Percentiles rank a stretch among this genome's conserved stretches.
These are phyloP conservation scores for Calcarius lapponicus DNA, from an alignment of 2,797 vertebrate species.

Conservation along the genomic window DNA sequence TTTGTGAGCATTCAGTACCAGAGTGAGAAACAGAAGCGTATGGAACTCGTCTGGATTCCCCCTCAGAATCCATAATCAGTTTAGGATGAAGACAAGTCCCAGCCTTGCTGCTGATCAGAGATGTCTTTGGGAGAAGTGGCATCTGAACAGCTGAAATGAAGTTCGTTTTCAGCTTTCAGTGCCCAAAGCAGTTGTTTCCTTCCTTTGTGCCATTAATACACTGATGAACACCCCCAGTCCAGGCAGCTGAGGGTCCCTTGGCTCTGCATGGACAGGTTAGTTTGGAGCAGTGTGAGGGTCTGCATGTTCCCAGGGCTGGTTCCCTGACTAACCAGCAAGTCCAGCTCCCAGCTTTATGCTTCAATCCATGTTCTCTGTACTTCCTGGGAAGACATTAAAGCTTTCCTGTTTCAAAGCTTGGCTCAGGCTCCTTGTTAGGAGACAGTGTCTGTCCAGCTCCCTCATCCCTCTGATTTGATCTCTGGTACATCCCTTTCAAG, in stretches of 20 bases:
- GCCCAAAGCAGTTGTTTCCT: not conserved
- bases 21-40: not conserved
- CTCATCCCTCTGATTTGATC: not conserved
- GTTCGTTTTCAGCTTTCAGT: not conserved
- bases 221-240: not conserved
- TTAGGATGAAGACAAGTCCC: not conserved
- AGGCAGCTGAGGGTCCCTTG: not conserved
- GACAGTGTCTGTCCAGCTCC: not conserved
- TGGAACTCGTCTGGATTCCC: not conserved
- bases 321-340: not conserved
- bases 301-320: not conserved
- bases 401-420: not conserved
- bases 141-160: not conserved
- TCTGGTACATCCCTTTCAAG: not conserved
- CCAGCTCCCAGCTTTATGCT: slow-evolving; percentile 1
- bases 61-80: not conserved
- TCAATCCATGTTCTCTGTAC: not conserved
- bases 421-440: not conserved
- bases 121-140: not conserved
- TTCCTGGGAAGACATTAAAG: not conserved
- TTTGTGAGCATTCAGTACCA: not conserved
- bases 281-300: not conserved
- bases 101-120: not conserved
- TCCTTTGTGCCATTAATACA: not conserved
- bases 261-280: not conserved